These are phyloP conservation scores for Luffia ferchaultella DNA, from an alignment of 2,888 invertebrate genomes.

Conservation along the genomic window DNA sequence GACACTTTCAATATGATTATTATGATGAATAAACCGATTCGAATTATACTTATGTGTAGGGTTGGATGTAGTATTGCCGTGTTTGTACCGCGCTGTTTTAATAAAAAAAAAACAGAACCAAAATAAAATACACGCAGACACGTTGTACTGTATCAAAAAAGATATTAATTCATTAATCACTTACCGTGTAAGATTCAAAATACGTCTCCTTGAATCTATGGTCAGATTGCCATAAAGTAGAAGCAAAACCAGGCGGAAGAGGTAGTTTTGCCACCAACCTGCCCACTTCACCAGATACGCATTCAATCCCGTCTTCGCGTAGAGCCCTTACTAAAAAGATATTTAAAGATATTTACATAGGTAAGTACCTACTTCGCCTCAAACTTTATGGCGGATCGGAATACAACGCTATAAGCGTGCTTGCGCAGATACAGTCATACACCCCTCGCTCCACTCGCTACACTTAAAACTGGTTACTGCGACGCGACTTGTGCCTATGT, in stretches of 20 bases:
- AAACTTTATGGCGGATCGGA: too few species aligned
- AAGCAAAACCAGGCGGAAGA: slow-evolving; percentile 87
- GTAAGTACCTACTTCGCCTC: neutral
- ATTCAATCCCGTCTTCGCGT: slow-evolving; percentile 71
- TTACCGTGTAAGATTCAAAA: slow-evolving; percentile 84
- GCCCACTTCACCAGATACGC: slow-evolving; percentile 78
- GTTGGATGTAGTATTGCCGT: too few species aligned
- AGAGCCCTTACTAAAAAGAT: slow-evolving; percentile 35
- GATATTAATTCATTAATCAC: slow-evolving; percentile 22
- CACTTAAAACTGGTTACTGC: too few species aligned
- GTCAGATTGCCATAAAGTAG: slow-evolving; percentile 83
- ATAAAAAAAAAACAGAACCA: neutral
- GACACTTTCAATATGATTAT: too few species aligned
- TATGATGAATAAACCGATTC: too few species aligned
- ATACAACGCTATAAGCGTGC: too few species aligned
- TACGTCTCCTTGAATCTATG: slow-evolving; percentile 83
- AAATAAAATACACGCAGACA: neutral
- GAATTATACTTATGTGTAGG: too few species aligned
- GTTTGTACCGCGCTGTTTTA: too few species aligned
- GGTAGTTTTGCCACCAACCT: slow-evolving; percentile 86
- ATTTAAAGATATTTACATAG: neutral
- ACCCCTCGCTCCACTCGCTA: too few species aligned
- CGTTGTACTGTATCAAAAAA: neutral
- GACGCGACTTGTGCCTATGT: too few species aligned
- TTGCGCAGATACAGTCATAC: too few species aligned